phyloP scores from a whole-genome alignment of 2,888 invertebrate genomes.

The Hyalella azteca region DNA sequence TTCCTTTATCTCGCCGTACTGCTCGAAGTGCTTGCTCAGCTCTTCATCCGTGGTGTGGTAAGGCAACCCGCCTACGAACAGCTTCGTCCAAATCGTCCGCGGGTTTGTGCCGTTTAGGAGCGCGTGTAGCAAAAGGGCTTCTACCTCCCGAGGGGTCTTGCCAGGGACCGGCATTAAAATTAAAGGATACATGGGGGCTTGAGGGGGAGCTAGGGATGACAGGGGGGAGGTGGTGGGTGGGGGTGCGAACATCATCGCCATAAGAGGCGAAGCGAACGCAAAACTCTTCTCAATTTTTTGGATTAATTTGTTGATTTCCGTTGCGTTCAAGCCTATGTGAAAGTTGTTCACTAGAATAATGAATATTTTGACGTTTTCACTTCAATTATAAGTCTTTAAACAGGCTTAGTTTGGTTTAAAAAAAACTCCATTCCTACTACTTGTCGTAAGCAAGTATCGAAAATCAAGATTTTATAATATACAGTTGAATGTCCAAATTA shows the following conservation, averaged over 20 bases:
- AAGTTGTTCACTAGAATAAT: no score
- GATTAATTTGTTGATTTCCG: no score
- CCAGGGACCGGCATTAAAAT: not conserved
- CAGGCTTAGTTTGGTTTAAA: no score
- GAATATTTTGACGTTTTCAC: no score
- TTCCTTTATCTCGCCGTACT: constrained; percentile 21
- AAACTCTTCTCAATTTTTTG: no score
- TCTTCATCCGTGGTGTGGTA: constrained; percentile 10
- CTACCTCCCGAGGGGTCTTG: not conserved
- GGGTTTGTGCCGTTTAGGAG: constrained; percentile 1
- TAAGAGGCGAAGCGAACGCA: no score
- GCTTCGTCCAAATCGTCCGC: constrained; percentile 17
- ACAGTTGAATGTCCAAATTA: no score
- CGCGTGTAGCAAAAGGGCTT: not conserved
- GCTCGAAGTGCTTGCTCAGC: constrained; percentile 17
- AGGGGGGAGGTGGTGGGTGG: not conserved
- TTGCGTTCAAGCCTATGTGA: no score
- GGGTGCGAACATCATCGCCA: constrained; percentile 7
- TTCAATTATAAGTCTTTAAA: no score
- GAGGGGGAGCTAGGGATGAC: not conserved
- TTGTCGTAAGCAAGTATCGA: no score
- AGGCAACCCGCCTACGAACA: constrained; percentile 34
- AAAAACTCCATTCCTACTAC: no score
- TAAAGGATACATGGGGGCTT: not conserved
- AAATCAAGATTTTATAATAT: no score